These are phyloP conservation scores for Drosophila rubida DNA, from an alignment of 2,888 invertebrate species.

Conservation along the genomic window DNA sequence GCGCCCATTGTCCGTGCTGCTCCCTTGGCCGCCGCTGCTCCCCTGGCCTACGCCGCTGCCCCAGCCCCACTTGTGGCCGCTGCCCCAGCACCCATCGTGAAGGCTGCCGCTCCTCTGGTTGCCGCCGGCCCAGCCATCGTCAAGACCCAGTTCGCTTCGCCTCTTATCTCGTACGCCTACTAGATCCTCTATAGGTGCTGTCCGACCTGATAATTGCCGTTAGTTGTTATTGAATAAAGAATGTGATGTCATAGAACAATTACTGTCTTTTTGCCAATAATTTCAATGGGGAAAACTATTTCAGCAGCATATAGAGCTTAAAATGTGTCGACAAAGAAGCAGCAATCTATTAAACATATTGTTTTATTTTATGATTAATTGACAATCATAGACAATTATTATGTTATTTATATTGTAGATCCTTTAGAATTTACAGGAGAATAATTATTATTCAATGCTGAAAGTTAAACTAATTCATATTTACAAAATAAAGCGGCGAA, in stretches of 20 bases:
- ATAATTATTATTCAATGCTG: no score
- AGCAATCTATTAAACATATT: no score
- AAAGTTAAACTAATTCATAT: no score
- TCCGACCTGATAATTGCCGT: conserved; percentile 74
- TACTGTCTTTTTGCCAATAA: background rate
- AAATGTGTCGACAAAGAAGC: no score
- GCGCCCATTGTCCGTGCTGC: conserved; percentile 66
- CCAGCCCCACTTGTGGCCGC: conserved; percentile 52
- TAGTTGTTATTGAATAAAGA: conserved; percentile 80
- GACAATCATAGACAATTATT: no score
- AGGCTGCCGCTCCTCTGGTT: conserved; percentile 65
- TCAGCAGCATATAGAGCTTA: no score
- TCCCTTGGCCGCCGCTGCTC: conserved; percentile 52
- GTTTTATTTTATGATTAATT: no score
- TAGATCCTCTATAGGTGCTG: conserved; percentile 57
- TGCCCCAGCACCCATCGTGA: conserved; percentile 54
- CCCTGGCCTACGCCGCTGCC: conserved; percentile 65
- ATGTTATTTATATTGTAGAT: no score
- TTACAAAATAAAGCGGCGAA: no score
- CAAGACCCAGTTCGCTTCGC: conserved; percentile 82
- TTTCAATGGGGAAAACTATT: no score
- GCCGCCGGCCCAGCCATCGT: conserved; percentile 79
- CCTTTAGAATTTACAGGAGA: no score
- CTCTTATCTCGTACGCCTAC: conserved; percentile 83
- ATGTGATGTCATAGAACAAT: conserved; percentile 64